These are phyloP conservation scores for Muricea muricata DNA, from an alignment of 92 coral and sea anemone species.

Conservation along the genomic window DNA sequence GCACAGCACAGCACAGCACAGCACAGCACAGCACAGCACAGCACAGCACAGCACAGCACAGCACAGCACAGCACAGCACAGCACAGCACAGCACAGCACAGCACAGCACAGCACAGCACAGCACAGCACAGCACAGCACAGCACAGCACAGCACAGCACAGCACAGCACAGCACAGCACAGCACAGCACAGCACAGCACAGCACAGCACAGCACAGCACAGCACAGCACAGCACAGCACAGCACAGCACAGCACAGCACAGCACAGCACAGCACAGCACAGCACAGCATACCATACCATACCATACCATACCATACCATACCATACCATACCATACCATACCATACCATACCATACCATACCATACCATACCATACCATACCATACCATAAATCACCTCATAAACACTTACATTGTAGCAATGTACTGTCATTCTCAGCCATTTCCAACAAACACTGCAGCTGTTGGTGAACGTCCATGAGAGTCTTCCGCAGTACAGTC, in stretches of 20 bases:
- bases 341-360: neutral
- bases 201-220: too few relatives aligned
- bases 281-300: neutral
- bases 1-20: neutral
- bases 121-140: neutral
- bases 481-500: conserved; percentile 50
- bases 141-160: neutral
- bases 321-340: neutral
- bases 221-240: too few relatives aligned
- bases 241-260: neutral
- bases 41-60: neutral
- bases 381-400: neutral
- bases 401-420: conserved; percentile 26
- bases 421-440: conserved; percentile 81
- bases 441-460: conserved; percentile 78
- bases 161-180: neutral
- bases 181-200: neutral
- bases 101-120: neutral
- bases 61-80: neutral
- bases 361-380: conserved; percentile 4
- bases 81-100: neutral
- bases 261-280: neutral
- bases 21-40: neutral
- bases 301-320: neutral
- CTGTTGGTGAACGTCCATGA: conserved; percentile 80